Conservation (phyloP, 2,888 invertebrate genomes). For the Platycheirus albimanus region DNA sequence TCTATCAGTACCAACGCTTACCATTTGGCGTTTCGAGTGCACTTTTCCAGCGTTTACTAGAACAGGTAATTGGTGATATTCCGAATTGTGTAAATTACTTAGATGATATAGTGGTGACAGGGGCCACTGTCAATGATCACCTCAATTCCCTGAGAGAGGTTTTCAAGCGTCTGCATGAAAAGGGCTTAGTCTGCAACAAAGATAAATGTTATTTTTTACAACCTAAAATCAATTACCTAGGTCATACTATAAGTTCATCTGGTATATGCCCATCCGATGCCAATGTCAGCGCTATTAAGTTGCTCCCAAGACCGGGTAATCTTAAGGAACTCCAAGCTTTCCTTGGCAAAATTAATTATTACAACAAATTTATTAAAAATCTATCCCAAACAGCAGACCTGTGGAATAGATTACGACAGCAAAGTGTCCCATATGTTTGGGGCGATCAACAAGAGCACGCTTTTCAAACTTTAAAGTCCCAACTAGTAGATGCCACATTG, state of each 20-base stretch:
- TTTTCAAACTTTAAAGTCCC: conserved; percentile 33
- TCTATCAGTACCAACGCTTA: conserved; percentile 57
- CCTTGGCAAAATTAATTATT: conserved; percentile 32
- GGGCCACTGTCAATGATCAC: conserved; percentile 25
- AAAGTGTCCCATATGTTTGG: conserved; percentile 60
- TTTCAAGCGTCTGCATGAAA: neutral
- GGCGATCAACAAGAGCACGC: conserved; percentile 24
- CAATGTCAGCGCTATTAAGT: conserved; percentile 1
- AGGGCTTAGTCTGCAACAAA: neutral
- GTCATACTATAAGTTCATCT: neutral
- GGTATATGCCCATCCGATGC: conserved; percentile 8
- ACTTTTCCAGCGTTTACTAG: conserved; percentile 55
- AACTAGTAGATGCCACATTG: conserved; percentile 79
- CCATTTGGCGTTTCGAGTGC: conserved; percentile 62
- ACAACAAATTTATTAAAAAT: conserved; percentile 35
- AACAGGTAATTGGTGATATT: conserved; percentile 41
- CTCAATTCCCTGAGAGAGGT: neutral
- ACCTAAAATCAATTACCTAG: neutral
- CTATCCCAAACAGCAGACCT: conserved; percentile 66
- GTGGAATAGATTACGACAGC: conserved; percentile 68
- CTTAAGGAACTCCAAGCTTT: conserved; percentile 23
- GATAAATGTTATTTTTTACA: neutral
- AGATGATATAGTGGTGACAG: conserved; percentile 44
- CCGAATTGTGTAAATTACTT: conserved; percentile 34
- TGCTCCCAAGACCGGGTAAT: neutral